Evolutionary conservation across 2,113 vertebrate species (phyloP).

Genomic region (Otolemur garnettii): DNA sequence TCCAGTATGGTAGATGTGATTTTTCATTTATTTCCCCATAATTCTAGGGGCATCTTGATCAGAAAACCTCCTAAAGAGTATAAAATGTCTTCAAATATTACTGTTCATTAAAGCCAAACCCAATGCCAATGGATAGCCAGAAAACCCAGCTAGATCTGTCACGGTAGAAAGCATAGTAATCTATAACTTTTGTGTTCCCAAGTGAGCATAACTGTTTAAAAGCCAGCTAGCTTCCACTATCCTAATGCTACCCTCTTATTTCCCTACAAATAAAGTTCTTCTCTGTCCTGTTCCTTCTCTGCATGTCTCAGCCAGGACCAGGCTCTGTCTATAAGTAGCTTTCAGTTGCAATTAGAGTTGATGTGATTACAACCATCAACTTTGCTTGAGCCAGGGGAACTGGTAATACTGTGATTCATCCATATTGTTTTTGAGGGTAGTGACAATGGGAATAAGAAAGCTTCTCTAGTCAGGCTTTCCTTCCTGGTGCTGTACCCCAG

Average conservation of each 20-base stretch:
- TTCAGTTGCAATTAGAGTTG: slow-evolving; percentile 50
- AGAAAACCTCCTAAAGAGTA: not conserved
- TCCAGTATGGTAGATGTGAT: not conserved
- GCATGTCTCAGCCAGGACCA: slow-evolving; percentile 64
- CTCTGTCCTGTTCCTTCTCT: slow-evolving; percentile 62
- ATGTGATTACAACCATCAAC: slow-evolving; percentile 40
- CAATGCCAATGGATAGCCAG: slow-evolving; percentile 15
- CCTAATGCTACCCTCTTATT: slow-evolving; percentile 50
- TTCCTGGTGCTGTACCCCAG: not conserved
- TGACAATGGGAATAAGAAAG: not conserved
- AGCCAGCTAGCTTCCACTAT: slow-evolving; percentile 76
- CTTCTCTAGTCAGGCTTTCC: slow-evolving; percentile 59
- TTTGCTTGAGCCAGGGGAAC: slow-evolving; percentile 61
- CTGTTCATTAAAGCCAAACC: not conserved
- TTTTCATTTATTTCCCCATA: not conserved
- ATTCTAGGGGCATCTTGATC: not conserved
- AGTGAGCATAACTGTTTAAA: slow-evolving; percentile 79
- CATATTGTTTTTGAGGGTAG: slow-evolving; percentile 49
- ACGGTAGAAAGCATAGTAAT: slow-evolving; percentile 37
- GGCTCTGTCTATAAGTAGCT: slow-evolving; percentile 65
- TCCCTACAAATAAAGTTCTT: slow-evolving; percentile 72
- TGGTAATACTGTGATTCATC: not conserved
- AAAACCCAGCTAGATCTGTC: not conserved
- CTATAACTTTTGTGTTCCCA: slow-evolving; percentile 54
- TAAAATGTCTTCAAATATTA: slow-evolving; percentile 7